Evolutionary conservation across 1,140 invertebrate species (phyloP).

Genomic region (Musca vetustissima): DNA sequence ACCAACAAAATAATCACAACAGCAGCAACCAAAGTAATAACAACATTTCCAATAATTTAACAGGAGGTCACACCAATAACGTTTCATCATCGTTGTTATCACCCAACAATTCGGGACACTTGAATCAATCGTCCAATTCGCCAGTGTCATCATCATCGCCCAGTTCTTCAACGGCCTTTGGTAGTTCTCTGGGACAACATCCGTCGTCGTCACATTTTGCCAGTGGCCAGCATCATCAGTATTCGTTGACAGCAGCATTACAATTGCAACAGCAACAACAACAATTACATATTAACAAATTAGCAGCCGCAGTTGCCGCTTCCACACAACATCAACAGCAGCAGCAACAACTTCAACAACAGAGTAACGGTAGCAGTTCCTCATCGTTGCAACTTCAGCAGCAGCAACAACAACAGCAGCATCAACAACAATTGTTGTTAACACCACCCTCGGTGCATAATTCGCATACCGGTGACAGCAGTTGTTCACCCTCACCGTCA

Average conservation of each 20-base stretch:
- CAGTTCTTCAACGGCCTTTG: constrained; percentile 36
- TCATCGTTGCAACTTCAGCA: constrained; percentile 29
- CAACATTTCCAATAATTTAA: constrained; percentile 51
- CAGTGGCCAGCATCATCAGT: constrained; percentile 39
- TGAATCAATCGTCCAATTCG: constrained; percentile 51
- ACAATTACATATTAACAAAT: constrained; percentile 44
- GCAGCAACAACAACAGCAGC: constrained; percentile 65
- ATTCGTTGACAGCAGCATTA: constrained; percentile 48
- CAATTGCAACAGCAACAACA: constrained; percentile 47
- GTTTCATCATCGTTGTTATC: constrained; percentile 37
- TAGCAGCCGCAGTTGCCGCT: constrained; percentile 43
- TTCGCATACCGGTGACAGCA: constrained; percentile 57
- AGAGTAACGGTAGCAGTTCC: constrained; percentile 9
- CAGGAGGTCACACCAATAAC: constrained; percentile 56
- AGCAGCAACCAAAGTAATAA: constrained; percentile 31
- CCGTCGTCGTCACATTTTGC: constrained; percentile 33
- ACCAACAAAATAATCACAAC: constrained; percentile 38
- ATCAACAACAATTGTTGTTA: constrained; percentile 46
- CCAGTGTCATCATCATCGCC: constrained; percentile 52
- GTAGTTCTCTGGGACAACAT: constrained; percentile 33
- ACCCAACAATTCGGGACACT: constrained; percentile 39
- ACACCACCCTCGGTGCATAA: constrained; percentile 49
- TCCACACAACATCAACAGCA: constrained; percentile 37
- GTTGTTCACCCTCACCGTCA: constrained; percentile 59
- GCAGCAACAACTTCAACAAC: constrained; percentile 36